Percentiles rank a stretch among this genome's conserved stretches.
phyloP scores from a whole-genome alignment of 2,113 vertebrate species.

The Dendropsophus ebraccatus region DNA sequence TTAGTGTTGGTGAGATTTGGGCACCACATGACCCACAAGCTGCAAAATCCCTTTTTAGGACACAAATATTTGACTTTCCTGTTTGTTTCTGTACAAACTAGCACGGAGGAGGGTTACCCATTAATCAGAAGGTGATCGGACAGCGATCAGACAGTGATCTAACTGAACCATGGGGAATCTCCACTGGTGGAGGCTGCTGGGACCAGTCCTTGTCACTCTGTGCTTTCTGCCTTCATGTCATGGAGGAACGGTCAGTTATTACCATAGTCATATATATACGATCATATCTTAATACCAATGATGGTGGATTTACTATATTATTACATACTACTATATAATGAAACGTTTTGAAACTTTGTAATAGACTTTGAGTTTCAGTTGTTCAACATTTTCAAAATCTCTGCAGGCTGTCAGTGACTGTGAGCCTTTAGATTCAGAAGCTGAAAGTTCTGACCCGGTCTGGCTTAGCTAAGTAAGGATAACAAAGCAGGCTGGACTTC shows the following conservation, averaged over 20 bases:
- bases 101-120: not conserved
- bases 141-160: no score
- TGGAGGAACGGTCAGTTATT: not conserved
- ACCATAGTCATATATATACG: not conserved
- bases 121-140: not conserved
- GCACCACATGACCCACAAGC: not conserved
- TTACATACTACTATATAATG: not conserved
- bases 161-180: not conserved
- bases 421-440: no score
- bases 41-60: not conserved
- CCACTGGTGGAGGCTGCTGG: not conserved
- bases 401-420: not conserved
- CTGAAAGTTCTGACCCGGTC: not conserved
- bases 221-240: not conserved
- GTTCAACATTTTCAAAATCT: not conserved
- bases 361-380: not conserved
- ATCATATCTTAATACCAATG: no score
- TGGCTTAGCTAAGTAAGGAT: not conserved
- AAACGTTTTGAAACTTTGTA: not conserved
- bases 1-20: not conserved
- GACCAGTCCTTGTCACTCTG: not conserved
- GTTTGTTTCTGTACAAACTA: not conserved
- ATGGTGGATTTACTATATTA: not conserved
- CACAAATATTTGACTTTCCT: conserved; percentile 17
- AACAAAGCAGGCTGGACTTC: no score